Evolutionary conservation across 2,113 vertebrate species (phyloP), one percentile per base, ranked within the genome.

Genomic region (Oreotragus oreotragus): DNA sequence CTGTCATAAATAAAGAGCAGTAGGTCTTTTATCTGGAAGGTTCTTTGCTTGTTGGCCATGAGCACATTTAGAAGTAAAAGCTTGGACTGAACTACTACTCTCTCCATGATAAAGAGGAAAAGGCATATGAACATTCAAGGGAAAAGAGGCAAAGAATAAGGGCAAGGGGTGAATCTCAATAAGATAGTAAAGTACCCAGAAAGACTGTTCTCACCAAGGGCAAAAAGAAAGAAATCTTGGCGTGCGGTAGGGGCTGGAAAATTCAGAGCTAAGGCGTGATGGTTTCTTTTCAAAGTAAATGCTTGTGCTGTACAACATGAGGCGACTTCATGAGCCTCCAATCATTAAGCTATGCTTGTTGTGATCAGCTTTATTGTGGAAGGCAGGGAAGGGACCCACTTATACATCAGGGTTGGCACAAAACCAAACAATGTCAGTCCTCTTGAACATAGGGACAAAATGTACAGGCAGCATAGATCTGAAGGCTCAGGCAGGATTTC

Each of bases 361-460:
- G 7, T 87, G 64, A 91, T 16, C 79, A n/a, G 64, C 30, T 70
- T 89, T 94, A 55, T 11, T 87, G 23, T 84, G 30, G 64, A 93
- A 93, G 57, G 13, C 94, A 96, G 36, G 66, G 55, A 96, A 93
- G 36, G 58, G 9, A 79, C 19, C 51, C 28, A 90, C 57, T 84
- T 95, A 23, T 80, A 28, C 30, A 87, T 80, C 64, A 95, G 21
- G 2, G 23, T 57, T 94, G 73, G 62, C 80, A 81, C 33, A 60
- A 90, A 97, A 84, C 25, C 89, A 96, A 93, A 79, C 45, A 36
- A 87, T 66, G 45, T 90, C 91, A 84, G 62, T 57, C 25, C 64
- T 85, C 81, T 85, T 90, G n/a, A 92, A 88, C 39, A 92, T 80
- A 92, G n/a, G n/a, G n/a, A 94, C 62, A 92, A 95, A 94, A 84